A percentile compares a stretch with the other conserved stretches of the same genome.
phyloP scores from a whole-genome alignment of 2,797 vertebrate species.

The Pipistrellus nathusii region DNA sequence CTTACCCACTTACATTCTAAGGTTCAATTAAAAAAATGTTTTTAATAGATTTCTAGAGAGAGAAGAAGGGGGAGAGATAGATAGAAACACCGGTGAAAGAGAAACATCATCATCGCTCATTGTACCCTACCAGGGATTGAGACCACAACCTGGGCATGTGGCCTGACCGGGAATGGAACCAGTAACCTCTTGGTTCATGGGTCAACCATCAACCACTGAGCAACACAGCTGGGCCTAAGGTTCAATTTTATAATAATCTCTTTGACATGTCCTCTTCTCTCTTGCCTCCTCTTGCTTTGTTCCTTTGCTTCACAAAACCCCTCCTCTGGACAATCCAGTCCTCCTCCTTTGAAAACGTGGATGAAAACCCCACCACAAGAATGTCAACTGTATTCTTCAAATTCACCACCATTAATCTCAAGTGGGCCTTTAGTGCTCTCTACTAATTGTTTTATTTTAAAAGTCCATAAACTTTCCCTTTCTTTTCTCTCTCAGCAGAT shows the following conservation, averaged over 20 bases:
- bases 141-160: no score
- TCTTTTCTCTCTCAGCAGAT: not conserved
- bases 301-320: not conserved
- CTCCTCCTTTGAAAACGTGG: not conserved
- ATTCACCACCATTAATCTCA: not conserved
- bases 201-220: no score
- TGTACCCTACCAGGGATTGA: no score
- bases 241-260: not conserved
- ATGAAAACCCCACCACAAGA: not conserved
- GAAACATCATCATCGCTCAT: no score
- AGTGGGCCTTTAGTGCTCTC: not conserved
- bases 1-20: not conserved
- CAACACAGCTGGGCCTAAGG: not conserved
- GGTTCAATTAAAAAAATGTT: not conserved
- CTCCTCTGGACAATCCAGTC: not conserved
- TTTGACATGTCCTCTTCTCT: not conserved
- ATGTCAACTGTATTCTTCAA: not conserved
- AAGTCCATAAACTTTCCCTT: not conserved
- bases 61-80: no score
- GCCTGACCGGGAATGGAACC: no score
- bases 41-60: no score
- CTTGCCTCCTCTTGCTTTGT: constrained; percentile 5
- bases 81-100: no score
- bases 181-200: no score
- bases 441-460: not conserved